phyloP scores from a whole-genome alignment of 1,140 invertebrate species.

The Pinna nobilis region DNA sequence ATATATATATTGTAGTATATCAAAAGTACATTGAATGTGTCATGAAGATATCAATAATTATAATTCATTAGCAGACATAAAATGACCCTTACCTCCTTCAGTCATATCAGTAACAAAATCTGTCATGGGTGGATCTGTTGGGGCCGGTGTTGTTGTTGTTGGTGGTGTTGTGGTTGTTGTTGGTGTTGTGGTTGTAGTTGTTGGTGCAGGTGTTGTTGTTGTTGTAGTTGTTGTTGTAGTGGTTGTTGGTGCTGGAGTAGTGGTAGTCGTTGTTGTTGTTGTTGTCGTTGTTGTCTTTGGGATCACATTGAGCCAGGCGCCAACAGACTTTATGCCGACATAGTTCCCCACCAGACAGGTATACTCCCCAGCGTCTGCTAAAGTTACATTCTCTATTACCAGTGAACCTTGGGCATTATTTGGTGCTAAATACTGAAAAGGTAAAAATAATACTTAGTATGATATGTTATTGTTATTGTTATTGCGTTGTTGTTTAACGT shows the following conservation, averaged over 20 bases:
- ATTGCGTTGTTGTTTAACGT: too few relatives aligned
- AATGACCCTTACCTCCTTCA: too few relatives aligned
- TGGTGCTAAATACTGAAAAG: conserved; percentile 26
- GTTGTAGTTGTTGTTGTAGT: conserved; percentile 27
- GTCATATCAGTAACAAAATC: too few relatives aligned
- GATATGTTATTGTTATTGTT: too few relatives aligned
- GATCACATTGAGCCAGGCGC: conserved; percentile 37
- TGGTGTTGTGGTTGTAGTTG: conserved; percentile 26
- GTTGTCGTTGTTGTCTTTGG: conserved; percentile 30
- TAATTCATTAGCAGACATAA: too few relatives aligned
- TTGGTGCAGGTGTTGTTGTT: conserved; percentile 22
- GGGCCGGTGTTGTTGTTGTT: conserved; percentile 9
- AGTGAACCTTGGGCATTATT: conserved; percentile 18
- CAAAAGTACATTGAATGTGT: too few relatives aligned
- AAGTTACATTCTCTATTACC: conserved; percentile 14
- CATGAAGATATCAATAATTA: too few relatives aligned
- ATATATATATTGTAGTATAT: too few relatives aligned
- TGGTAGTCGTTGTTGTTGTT: conserved; percentile 31
- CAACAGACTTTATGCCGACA: conserved; percentile 24
- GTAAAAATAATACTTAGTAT: too few relatives aligned
- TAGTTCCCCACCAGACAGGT: conserved; percentile 39
- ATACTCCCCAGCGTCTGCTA: conserved; percentile 33
- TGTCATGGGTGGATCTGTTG: conserved; percentile 9
- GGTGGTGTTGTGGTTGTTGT: background rate
- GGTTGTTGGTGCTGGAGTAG: conserved; percentile 16